Base-by-base conservation (phyloP, 2,113 vertebrate species). In the Canis aureus region DNA sequence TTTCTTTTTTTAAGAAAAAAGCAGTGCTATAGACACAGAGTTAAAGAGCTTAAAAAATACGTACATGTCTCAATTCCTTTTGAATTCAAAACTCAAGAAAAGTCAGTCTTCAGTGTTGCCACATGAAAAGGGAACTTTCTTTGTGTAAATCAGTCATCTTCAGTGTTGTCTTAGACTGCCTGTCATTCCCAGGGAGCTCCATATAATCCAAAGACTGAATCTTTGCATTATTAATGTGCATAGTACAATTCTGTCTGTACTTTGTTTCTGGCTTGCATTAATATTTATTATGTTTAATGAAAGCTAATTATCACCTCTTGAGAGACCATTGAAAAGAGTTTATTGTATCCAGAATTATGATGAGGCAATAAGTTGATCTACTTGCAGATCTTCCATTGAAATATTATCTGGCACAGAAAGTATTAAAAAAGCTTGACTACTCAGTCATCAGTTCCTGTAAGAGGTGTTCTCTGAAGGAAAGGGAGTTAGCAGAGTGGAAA, bases 221-320 rank as follows among this genome's bases (percentile, higher is more conserved):
- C 19, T 49, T 66, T 93, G 9, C n/a, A 82, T 81, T 94, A 49
- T 85, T 82, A 85, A 67, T 84, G 10, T 19, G 8, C 49, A 51
- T 43, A 78, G 60, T 62, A 76, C 66, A 82, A 43, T 66, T 91
- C 49, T 32, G 82, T 49, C 89, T 93, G 80, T 67, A 74, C 60
- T 95, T 80, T 89, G 32, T 86, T 96, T 96, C 82, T 93, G 89
- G 16, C 22, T 86, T 86, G 19, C 59, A 66, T 86, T 81, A 95
- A 84, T 97, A 89, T 95, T 95, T 93, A 64, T 91, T 88, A 43
- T 86, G 35, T 89, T 96, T 93, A 89, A 96, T 89, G 78, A 93
- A 96, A 93, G 62, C 60, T 81, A 91, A 97, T 94, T 81, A 95
- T 78, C 86, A 89, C 51, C 43, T 81, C 53, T 94, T 96, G 78